These are phyloP conservation scores for Eurystomus glaucurus DNA, from an alignment of 2,797 vertebrate species.

Conservation along the genomic window DNA sequence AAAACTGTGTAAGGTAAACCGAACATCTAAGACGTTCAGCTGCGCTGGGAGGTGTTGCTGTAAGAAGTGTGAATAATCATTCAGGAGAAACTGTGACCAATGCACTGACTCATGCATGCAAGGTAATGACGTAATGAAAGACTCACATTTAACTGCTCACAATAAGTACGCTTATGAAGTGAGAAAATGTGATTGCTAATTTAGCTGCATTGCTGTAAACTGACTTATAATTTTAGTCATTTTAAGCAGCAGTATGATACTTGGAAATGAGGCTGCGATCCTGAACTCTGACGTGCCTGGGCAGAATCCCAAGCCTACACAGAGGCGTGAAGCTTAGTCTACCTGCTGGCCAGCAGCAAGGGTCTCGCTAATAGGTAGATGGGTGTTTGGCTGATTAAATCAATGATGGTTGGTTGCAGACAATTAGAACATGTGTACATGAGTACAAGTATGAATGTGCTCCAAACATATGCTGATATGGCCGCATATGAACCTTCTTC, in stretches of 20 bases:
- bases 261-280: not conserved
- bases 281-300: not conserved
- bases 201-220: conserved; percentile 2
- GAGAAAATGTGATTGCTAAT: not conserved
- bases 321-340: not conserved
- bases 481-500: not conserved
- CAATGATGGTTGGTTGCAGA: not conserved
- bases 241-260: not conserved
- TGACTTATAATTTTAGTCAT: not conserved
- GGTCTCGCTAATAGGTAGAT: not conserved
- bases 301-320: not conserved
- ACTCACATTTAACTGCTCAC: conserved; percentile 4
- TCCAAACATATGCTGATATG: not conserved
- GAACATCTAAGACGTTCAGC: fast-evolving
- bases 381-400: not conserved
- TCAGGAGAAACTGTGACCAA: conserved; percentile 33
- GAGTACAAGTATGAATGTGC: not conserved
- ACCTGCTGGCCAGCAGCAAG: not conserved
- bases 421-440: not conserved
- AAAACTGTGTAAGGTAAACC: not conserved
- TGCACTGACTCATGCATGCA: not conserved
- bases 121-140: not conserved
- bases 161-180: not conserved
- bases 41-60: not conserved
- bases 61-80: not conserved